phyloP scores from a whole-genome alignment of 2,797 vertebrate species.

The Dicrostonyx torquatus region DNA sequence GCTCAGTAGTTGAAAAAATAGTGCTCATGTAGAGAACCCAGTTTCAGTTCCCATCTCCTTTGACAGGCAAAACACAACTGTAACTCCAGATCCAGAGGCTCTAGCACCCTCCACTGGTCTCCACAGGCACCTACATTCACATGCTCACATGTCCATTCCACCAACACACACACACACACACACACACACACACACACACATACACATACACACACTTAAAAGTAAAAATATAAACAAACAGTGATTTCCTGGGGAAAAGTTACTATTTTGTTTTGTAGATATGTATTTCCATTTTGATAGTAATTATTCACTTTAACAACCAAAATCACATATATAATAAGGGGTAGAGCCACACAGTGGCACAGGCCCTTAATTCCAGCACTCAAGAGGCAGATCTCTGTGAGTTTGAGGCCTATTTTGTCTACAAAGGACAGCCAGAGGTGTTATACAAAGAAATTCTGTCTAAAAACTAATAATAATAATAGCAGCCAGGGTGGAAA shows the following conservation, averaged over 20 bases:
- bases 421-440: not conserved
- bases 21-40: not conserved
- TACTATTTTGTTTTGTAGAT: not conserved
- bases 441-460: not conserved
- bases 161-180: not conserved
- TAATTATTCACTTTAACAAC: not conserved
- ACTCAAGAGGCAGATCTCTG: not conserved
- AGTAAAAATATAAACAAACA: not conserved
- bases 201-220: not conserved
- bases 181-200: not conserved
- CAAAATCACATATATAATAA: not conserved
- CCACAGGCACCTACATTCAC: not conserved
- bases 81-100: not conserved
- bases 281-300: constrained; percentile 23
- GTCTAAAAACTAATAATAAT: not conserved
- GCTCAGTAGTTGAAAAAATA: not conserved
- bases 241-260: not conserved
- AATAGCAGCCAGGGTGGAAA: not conserved
- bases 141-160: not conserved
- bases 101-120: too few species aligned
- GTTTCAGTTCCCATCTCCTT: not conserved
- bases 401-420: not conserved
- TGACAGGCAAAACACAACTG: not conserved
- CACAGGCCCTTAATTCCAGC: not conserved
- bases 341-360: not conserved